Evolutionary conservation across 2,113 vertebrate species (phyloP).

Genomic region (Nannospalax galili): DNA sequence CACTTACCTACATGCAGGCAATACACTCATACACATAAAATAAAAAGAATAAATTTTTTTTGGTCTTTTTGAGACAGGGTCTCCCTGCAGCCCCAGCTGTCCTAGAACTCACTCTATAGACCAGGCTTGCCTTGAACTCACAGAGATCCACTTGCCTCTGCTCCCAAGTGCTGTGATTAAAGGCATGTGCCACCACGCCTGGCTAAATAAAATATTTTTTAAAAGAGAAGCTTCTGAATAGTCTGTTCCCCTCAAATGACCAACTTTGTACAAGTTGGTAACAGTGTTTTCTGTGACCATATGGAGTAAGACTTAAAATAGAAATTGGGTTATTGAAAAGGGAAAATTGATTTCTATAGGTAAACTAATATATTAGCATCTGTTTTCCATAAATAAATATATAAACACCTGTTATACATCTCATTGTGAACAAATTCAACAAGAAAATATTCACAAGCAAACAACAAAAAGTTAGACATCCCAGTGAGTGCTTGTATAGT

Average conservation of each 20-base stretch:
- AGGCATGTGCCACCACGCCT: too few species aligned
- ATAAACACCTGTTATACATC: background rate
- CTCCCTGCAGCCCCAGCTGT: too few species aligned
- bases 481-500: background rate
- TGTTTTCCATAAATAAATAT: background rate
- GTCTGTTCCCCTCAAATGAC: background rate
- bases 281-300: background rate
- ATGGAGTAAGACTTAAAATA: background rate
- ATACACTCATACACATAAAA: too few species aligned
- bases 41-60: too few species aligned
- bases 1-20: too few species aligned
- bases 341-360: conserved; percentile 2
- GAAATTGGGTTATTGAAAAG: background rate
- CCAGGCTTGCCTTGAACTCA: too few species aligned
- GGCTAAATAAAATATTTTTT: too few species aligned
- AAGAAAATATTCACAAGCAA: background rate
- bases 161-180: too few species aligned
- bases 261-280: background rate
- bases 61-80: too few species aligned
- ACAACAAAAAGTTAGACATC: background rate
- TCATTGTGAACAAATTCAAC: background rate
- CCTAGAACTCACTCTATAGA: too few species aligned
- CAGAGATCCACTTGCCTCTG: too few species aligned
- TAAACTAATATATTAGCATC: background rate
- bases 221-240: background rate